These are phyloP conservation scores for Neodiprion lecontei DNA, from an alignment of 1,140 invertebrate genomes.

Conservation along the genomic window DNA sequence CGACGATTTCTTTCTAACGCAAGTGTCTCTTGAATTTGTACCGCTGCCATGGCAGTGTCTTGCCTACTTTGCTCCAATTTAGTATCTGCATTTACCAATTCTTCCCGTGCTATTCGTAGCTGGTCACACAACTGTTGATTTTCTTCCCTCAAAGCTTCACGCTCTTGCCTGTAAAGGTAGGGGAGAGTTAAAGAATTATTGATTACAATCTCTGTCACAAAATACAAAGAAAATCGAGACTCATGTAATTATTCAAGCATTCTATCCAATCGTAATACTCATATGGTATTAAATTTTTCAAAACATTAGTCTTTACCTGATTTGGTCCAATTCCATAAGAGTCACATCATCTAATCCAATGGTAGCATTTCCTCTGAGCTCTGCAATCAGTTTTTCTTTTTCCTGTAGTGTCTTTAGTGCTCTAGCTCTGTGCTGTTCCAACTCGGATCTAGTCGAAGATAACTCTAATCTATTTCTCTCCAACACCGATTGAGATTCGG, in stretches of 20 bases:
- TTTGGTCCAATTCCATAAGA: constrained; percentile 59
- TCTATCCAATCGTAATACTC: background rate
- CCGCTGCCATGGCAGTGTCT: constrained; percentile 46
- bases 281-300: constrained; percentile 1
- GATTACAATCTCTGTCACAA: background rate
- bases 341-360: constrained; percentile 50
- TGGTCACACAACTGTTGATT: constrained; percentile 64
- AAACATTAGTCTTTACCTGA: constrained; percentile 48
- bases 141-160: constrained; percentile 69
- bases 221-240: constrained; percentile 9
- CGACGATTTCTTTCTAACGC: constrained; percentile 63
- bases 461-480: constrained; percentile 68
- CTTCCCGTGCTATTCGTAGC: constrained; percentile 62
- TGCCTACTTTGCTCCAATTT: constrained; percentile 58
- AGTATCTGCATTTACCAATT: constrained; percentile 60
- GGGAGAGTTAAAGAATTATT: background rate
- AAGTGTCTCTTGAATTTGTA: constrained; percentile 65
- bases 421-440: constrained; percentile 73
- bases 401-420: constrained; percentile 79
- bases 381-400: constrained; percentile 78
- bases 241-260: no score
- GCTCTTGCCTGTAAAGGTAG: constrained; percentile 61
- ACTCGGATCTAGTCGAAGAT: constrained; percentile 66
- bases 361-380: constrained; percentile 62
- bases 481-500: constrained; percentile 57